phyloP scores from a whole-genome alignment of 2,888 invertebrate species.

The Pantelozetes paolii region DNA sequence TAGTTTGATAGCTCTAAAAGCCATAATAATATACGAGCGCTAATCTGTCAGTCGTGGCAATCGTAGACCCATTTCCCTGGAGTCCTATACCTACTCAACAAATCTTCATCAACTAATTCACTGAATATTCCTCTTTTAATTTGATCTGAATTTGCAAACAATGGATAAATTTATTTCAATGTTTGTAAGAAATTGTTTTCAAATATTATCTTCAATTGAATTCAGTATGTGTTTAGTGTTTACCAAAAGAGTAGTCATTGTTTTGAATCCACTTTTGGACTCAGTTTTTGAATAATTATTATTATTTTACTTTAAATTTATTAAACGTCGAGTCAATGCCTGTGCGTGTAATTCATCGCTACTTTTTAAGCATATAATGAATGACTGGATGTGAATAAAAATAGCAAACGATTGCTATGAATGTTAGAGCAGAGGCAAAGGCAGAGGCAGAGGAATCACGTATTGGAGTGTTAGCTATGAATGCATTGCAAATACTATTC shows the following conservation, averaged over 20 bases:
- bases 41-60: constrained; percentile 36
- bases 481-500: constrained; percentile 25
- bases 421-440: neutral
- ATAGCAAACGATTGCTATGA: constrained; percentile 6
- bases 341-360: constrained; percentile 29
- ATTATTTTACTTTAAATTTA: neutral
- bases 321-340: constrained; percentile 12
- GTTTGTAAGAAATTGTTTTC: neutral
- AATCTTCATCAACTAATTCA: constrained; percentile 31
- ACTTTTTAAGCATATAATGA: constrained; percentile 22
- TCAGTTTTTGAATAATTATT: constrained; percentile 12
- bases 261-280: neutral
- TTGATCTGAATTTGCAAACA: neutral
- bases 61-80: constrained; percentile 34
- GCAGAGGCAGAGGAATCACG: constrained; percentile 12
- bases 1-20: constrained; percentile 35
- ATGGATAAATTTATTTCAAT: neutral
- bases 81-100: constrained; percentile 33
- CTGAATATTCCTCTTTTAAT: constrained; percentile 20
- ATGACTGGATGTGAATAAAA: constrained; percentile 30
- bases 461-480: neutral
- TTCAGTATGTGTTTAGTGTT: neutral
- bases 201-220: too few species aligned
- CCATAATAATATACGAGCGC: constrained; percentile 20
- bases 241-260: neutral